A percentile compares a stretch with the other conserved stretches of the same genome.
phyloP scores from a whole-genome alignment of 2,113 vertebrate species.

The Mustelus asterias region DNA sequence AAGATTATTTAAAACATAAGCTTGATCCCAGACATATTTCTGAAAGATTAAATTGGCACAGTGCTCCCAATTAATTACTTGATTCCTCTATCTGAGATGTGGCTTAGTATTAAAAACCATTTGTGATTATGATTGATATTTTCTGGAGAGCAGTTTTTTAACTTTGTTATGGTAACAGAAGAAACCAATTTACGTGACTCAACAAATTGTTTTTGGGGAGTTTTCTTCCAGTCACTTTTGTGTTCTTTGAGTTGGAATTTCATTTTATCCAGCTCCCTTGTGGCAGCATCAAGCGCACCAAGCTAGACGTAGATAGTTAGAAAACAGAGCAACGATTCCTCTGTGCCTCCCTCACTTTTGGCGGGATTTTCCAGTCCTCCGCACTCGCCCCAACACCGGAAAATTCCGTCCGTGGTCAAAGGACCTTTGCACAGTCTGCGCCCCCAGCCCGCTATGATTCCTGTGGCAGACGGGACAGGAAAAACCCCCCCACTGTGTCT shows the following conservation, averaged over 20 bases:
- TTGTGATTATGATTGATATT: background rate
- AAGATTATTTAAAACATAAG: background rate
- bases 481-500: background rate
- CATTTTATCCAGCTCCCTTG: background rate
- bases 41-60: constrained; percentile 20
- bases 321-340: background rate
- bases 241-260: background rate
- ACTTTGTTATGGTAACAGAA: background rate
- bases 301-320: background rate
- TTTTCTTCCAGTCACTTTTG: background rate
- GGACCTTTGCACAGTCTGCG: no score
- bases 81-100: background rate
- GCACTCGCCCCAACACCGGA: no score
- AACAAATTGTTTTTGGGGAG: background rate
- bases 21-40: background rate
- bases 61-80: background rate
- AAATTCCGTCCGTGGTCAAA: no score
- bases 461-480: no score
- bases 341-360: background rate
- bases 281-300: background rate
- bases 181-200: background rate
- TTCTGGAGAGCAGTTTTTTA: background rate
- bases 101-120: background rate
- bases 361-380: no score
- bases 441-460: no score